Percentiles rank a stretch among this genome's conserved stretches.
These are phyloP conservation scores for Halcyon malimbica DNA, from an alignment of 2,113 vertebrate genomes.

Conservation along the genomic window DNA sequence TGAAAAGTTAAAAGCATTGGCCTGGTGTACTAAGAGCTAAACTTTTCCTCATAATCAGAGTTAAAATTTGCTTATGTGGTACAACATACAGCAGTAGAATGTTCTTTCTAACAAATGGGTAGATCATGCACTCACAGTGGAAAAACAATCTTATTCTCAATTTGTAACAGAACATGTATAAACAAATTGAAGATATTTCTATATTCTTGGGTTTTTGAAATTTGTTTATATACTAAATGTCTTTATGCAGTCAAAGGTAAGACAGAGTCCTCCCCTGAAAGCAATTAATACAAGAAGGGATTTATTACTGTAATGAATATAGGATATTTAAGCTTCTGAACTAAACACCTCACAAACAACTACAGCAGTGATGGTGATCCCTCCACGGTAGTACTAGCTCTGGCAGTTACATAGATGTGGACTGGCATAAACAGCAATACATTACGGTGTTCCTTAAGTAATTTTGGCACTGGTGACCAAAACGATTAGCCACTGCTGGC, in stretches of 20 bases:
- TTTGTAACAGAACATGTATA: not conserved
- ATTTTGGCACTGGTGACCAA: not conserved
- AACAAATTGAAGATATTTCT: not conserved
- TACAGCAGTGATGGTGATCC: not conserved
- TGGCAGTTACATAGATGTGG: not conserved
- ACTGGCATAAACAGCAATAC: not conserved
- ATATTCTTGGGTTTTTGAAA: not conserved
- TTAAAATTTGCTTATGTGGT: not conserved
- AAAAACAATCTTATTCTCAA: not conserved
- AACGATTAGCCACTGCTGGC: not conserved
- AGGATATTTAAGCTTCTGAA: not conserved
- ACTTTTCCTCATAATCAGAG: not conserved
- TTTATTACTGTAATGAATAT: not conserved
- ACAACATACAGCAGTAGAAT: not conserved
- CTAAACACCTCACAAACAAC: not conserved
- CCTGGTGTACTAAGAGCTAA: not conserved
- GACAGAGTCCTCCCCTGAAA: not conserved
- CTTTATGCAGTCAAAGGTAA: not conserved
- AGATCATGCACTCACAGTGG: not conserved
- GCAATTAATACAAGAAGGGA: not conserved
- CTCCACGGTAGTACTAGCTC: not conserved
- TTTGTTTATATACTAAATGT: not conserved
- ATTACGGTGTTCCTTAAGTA: not conserved
- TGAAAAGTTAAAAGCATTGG: not conserved
- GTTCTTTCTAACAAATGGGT: not conserved